Evolutionary conservation across 2,888 invertebrate species (phyloP), one percentile per base, ranked within the genome.

Genomic region (Agrotis puta): DNA sequence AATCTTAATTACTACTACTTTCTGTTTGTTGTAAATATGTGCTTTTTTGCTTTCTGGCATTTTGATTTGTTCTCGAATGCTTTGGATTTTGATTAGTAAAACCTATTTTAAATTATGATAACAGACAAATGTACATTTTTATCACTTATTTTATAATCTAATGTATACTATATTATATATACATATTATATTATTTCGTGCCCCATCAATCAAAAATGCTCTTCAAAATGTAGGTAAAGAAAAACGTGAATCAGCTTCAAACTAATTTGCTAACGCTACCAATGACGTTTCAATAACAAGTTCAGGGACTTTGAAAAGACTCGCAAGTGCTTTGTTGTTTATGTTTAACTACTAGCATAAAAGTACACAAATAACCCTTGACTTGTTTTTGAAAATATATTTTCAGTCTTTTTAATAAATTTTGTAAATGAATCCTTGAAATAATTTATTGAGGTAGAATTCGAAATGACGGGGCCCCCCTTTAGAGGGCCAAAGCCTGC

Each of bases 231-330:
- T 45, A 11, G 33, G 33, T 39, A 33, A 39, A 39, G 11, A 11
- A 39, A 27, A 47, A 9, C 5, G 51, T 62, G 39, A 56, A 33
- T 45, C 27, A 78, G n/a, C 51, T 24, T 24, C 24, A 22, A 18
- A 27, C 16, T 48, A 22, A 54, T 50, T 50, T 77, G 69, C 50
- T 69, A 50, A 69, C 70, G 33, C 20, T 48, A 77, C 24, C 27
- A 59, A 68, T 77, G 39, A n/a, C 45, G 53, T 43, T 73, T 54
- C 64, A 77, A 45, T 77, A 77, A 70, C 70, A 78, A 58, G 51
- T 70, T 78, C 63, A 64, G 24, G 58, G 73, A 43, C 47, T 22
- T 1, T 53, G 45, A 13, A 22, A 71, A n/a, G 16, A 27, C 4
- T 27, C 0, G n/a, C 0, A 39, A 48, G 11, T 48, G 27, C 18